Evolutionary conservation across 2,113 vertebrate species (phyloP).

Genomic region (Pithys albifrons): DNA sequence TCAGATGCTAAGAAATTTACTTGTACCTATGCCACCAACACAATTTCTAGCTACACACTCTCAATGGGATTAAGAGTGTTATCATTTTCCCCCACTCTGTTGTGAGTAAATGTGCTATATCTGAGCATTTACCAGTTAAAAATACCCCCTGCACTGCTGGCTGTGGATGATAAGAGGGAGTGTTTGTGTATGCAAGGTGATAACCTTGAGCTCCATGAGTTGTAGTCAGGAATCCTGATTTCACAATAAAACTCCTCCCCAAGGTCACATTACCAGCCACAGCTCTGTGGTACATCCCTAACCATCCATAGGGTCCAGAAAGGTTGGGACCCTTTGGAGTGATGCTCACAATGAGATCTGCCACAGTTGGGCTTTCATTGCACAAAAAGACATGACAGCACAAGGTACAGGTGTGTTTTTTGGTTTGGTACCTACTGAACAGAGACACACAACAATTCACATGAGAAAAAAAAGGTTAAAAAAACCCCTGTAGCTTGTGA

Average conservation of each 20-base stretch:
- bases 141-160: fast-evolving
- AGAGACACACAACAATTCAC: not conserved
- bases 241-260: not conserved
- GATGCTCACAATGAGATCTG: not conserved
- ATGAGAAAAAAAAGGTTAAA: not conserved
- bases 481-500: not conserved
- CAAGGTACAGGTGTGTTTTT: not conserved
- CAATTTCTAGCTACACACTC: fast-evolving
- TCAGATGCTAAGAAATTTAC: not conserved
- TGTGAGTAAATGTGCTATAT: not conserved
- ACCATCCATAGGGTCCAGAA: not conserved
- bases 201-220: not conserved
- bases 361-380: not conserved
- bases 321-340: not conserved
- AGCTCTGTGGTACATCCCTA: fast-evolving
- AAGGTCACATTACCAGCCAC: not conserved
- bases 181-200: not conserved
- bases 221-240: not conserved
- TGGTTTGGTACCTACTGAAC: not conserved
- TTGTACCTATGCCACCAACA: not conserved
- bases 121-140: not conserved
- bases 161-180: not conserved
- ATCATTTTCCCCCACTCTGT: not conserved
- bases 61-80: not conserved
- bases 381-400: not conserved